Evolutionary conservation across 2,113 vertebrate species (phyloP), one percentile per base, ranked within the genome.

Genomic region (Monopterus albus): DNA sequence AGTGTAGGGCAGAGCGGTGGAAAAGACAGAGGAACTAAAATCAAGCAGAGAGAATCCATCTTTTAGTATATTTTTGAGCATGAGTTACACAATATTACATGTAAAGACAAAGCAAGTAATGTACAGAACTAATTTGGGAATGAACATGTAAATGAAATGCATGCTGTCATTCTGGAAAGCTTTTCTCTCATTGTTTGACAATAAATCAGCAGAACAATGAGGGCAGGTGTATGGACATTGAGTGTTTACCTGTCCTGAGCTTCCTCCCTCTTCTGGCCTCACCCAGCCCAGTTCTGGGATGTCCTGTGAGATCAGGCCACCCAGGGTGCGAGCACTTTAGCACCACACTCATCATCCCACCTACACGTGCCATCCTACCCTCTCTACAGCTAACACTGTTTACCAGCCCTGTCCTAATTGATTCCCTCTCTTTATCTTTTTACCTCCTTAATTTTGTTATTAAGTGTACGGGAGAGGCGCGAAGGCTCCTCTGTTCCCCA

Each of bases 361-460:
- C 78, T 84, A 56, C 81, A 80, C 50, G 33, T 68, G 82, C 87
- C 76, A 55, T 84, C 86, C 84, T 83, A 79, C 77, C 81, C 74
- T 80, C 71, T 56, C 60, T 36, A 78, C 75, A 68, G 74, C 77
- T 62, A 84, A 81, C 82, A 59, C 76, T 93, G 89, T 93, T 93
- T 93, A 93, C 90, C 78, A 86, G 79, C 25, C 66, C 82, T 70
- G 82, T 65, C 79, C 81, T 92, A 93, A 93, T 92, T 93, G 91
- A 91, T 93, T 92, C 91, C 71, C 74, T 85, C 83, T 91, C 91
- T 91, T 86, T 90, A 89, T 90, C 85, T 93, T 87, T 91, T 85
- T 88, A 91, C 86, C 87, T 91, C 85, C 87, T 83, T 92, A 75
- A 91, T 91, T 91, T 92, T 91, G 91, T 89, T 92, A 91, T 92